phyloP scores from a whole-genome alignment of 1,140 invertebrate genomes.

The Lanistes nyassanus region DNA sequence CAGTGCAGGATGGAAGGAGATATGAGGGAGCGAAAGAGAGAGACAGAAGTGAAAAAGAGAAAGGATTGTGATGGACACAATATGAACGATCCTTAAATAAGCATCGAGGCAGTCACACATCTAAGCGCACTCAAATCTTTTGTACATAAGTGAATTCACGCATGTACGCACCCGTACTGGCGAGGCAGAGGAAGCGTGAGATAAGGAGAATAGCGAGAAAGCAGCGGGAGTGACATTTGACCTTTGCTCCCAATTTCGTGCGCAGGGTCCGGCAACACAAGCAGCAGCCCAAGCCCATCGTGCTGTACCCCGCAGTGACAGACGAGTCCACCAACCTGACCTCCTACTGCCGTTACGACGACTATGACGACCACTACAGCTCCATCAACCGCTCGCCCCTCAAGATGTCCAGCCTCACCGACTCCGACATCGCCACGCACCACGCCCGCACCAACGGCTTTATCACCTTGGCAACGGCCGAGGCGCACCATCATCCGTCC shows the following conservation, averaged over 20 bases:
- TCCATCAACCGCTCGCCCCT: constrained; percentile 57
- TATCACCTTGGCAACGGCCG: constrained; percentile 16
- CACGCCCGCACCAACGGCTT: constrained; percentile 23
- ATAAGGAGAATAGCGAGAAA: too few species aligned
- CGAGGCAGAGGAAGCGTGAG: too few species aligned
- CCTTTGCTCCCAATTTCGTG: constrained; percentile 9
- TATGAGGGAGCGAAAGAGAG: too few species aligned
- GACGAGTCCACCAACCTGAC: constrained; percentile 35
- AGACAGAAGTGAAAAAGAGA: too few species aligned
- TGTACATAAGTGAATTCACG: too few species aligned
- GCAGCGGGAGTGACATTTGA: too few species aligned
- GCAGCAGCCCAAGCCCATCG: constrained; percentile 35
- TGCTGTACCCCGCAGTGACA: constrained; percentile 40
- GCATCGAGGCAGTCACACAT: too few species aligned
- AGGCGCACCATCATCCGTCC: not conserved
- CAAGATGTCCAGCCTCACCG: constrained; percentile 50
- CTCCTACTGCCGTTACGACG: constrained; percentile 44
- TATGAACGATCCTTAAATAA: too few species aligned
- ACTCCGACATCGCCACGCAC: constrained; percentile 33
- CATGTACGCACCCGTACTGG: too few species aligned
- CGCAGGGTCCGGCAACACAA: constrained; percentile 30
- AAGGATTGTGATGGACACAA: too few species aligned
- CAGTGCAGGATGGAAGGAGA: too few species aligned
- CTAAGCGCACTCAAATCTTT: too few species aligned
- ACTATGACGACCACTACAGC: constrained; percentile 57